These are phyloP conservation scores for Sorex fumeus DNA, from an alignment of 2,113 vertebrate species.

Conservation along the genomic window DNA sequence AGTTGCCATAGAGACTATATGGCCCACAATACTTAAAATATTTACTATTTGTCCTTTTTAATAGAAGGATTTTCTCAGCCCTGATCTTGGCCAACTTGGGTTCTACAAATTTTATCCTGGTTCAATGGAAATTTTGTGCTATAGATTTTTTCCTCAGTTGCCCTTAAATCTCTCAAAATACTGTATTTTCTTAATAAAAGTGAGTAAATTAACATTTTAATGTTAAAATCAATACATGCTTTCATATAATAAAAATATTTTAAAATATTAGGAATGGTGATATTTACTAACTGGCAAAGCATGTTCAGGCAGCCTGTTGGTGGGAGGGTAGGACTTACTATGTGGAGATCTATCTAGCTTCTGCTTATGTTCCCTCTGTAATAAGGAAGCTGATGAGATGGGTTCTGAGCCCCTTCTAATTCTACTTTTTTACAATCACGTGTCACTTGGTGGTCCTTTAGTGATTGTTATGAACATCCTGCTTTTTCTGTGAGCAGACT, in stretches of 20 bases:
- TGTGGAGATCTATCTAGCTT: neutral
- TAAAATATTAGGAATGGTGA: no score
- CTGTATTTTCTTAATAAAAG: no score
- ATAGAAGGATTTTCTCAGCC: slow-evolving; percentile 16
- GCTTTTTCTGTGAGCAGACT: neutral
- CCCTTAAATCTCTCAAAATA: no score
- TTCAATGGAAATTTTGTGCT: neutral
- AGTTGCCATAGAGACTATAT: neutral
- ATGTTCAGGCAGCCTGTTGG: neutral
- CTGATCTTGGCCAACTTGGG: neutral
- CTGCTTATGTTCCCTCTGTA: neutral
- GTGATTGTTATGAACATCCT: neutral
- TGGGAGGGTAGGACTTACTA: neutral
- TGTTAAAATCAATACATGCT: no score
- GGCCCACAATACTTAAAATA: neutral
- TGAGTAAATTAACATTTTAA: no score
- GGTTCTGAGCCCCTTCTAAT: neutral
- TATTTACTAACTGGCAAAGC: neutral
- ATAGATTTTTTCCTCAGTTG: neutral
- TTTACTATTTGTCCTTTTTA: neutral
- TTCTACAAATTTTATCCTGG: slow-evolving; percentile 6
- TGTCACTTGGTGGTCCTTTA: neutral
- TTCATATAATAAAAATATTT: no score
- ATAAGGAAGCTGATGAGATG: neutral
- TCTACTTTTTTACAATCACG: neutral